Evolutionary conservation across 2,888 invertebrate species (phyloP).

Genomic region (Pemphredon lugubris): DNA sequence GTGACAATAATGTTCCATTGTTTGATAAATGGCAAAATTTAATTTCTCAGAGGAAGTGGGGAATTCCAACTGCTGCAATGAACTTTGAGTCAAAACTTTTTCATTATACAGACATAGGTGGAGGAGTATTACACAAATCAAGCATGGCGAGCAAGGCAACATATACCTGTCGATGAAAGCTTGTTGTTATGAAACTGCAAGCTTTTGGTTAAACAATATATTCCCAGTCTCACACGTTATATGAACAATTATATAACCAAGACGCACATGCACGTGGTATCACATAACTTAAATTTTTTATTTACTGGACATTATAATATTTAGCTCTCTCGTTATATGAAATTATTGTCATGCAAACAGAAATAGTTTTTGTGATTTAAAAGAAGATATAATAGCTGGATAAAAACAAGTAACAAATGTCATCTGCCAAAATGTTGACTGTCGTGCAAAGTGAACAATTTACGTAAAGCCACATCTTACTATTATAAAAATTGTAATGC

Average conservation of each 20-base stretch:
- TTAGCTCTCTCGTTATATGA: conserved; percentile 9
- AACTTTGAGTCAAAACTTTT: too few relatives aligned
- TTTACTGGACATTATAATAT: conserved; percentile 16
- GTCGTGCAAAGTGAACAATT: background rate
- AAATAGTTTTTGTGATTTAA: background rate
- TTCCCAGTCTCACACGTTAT: conserved; percentile 23
- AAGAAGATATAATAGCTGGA: conserved; percentile 1
- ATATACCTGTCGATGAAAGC: conserved; percentile 14
- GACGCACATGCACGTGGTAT: conserved; percentile 32
- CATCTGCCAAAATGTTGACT: too few relatives aligned
- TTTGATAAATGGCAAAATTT: too few relatives aligned
- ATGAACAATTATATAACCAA: conserved; percentile 13
- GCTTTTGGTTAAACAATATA: conserved; percentile 12
- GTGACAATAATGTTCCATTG: too few relatives aligned
- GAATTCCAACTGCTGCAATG: too few relatives aligned
- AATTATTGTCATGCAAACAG: conserved; percentile 10
- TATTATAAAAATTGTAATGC: too few relatives aligned
- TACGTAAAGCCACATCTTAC: too few relatives aligned
- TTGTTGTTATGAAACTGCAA: conserved; percentile 11
- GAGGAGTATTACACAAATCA: too few relatives aligned
- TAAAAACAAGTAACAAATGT: conserved; percentile 10
- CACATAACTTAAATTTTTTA: conserved; percentile 13
- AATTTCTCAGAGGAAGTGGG: too few relatives aligned
- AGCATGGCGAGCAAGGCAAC: conserved; percentile 17
- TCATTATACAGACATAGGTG: too few relatives aligned